A percentile compares a stretch with the other conserved stretches of the same genome.
Conservation (phyloP, 2,888 invertebrate genomes). For the Chymomyza procnemis region DNA sequence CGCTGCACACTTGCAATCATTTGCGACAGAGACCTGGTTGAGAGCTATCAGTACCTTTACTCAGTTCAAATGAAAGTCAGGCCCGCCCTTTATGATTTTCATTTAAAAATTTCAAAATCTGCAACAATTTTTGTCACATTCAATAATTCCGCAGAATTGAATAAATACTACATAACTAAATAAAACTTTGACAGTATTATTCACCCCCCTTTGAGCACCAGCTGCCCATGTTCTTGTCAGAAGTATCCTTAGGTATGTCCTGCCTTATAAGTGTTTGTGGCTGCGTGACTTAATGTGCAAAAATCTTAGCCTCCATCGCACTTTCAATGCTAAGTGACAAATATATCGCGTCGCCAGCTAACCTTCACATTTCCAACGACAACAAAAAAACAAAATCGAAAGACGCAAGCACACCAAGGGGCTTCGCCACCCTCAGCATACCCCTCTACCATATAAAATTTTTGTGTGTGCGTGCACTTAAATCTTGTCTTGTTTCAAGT, state of each 20-base stretch:
- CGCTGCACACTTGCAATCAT: too few species aligned
- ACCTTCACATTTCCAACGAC: slow-evolving; percentile 26
- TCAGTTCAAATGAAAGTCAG: too few species aligned
- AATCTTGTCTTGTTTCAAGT: slow-evolving; percentile 65
- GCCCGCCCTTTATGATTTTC: too few species aligned
- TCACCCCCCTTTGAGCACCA: too few species aligned
- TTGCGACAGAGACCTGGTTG: too few species aligned
- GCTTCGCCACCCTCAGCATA: slow-evolving; percentile 1
- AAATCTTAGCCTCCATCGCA: slow-evolving; percentile 29
- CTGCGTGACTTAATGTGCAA: slow-evolving; percentile 49
- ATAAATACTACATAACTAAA: too few species aligned
- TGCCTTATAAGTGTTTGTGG: slow-evolving; percentile 49
- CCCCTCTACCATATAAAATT: slow-evolving; percentile 21
- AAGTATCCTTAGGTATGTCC: neutral
- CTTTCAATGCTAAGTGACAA: slow-evolving; percentile 25
- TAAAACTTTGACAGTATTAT: too few species aligned
- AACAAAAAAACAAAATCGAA: neutral
- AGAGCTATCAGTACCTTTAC: too few species aligned
- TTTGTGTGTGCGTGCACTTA: slow-evolving; percentile 48
- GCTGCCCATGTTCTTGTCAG: too few species aligned
- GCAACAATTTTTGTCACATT: too few species aligned
- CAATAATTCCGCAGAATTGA: too few species aligned
- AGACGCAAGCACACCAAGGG: neutral
- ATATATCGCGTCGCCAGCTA: slow-evolving; percentile 36
- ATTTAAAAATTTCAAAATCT: too few species aligned